phyloP scores from a whole-genome alignment of 2,888 invertebrate genomes.

The Adelphocoris suturalis region DNA sequence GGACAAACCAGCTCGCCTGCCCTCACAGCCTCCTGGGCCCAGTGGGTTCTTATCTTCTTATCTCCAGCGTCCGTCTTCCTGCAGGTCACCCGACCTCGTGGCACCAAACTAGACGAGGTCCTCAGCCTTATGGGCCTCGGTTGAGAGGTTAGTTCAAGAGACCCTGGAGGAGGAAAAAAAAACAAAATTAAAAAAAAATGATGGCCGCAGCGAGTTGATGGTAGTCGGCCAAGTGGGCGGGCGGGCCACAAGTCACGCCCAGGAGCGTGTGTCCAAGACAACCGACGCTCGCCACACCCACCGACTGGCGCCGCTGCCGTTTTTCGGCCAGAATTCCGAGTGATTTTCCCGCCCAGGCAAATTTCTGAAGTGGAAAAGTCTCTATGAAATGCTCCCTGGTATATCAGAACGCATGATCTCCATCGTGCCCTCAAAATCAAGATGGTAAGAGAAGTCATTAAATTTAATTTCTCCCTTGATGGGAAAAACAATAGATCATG shows the following conservation, averaged over 20 bases:
- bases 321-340: neutral
- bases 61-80: neutral
- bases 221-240: constrained; percentile 13
- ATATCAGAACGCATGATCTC: too few species aligned
- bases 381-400: too few species aligned
- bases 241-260: neutral
- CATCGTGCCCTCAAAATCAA: too few species aligned
- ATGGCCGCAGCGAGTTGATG: neutral
- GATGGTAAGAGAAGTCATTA: too few species aligned
- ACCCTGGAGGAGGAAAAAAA: neutral
- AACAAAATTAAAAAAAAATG: neutral
- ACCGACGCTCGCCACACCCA: constrained; percentile 21
- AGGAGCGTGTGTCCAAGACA: constrained; percentile 4
- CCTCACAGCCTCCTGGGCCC: too few species aligned
- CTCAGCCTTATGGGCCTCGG: neutral
- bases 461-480: too few species aligned
- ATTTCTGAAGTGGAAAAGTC: too few species aligned
- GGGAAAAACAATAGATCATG: too few species aligned
- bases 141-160: constrained; percentile 7
- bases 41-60: neutral
- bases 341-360: too few species aligned
- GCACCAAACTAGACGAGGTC: neutral
- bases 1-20: too few species aligned
- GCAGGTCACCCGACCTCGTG: neutral
- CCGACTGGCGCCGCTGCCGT: constrained; percentile 1